Evolutionary conservation across 2,888 invertebrate genomes (phyloP).

Genomic region (Unio delphinus): DNA sequence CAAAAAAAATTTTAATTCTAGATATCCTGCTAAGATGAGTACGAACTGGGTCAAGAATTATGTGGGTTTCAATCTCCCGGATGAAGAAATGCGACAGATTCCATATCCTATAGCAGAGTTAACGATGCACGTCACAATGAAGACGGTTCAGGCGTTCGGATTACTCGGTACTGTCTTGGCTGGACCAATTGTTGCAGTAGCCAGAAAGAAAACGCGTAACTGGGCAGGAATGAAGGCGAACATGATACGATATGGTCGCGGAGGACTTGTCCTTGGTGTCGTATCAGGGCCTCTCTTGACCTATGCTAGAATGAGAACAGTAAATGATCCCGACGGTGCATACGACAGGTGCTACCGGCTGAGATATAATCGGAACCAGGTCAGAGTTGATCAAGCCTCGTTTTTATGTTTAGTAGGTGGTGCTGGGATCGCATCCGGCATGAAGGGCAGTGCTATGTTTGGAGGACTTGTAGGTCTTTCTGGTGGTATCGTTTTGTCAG

Average conservation of each 20-base stretch:
- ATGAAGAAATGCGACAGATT: conserved; percentile 24
- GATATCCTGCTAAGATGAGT: conserved; percentile 1
- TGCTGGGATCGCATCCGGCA: conserved; percentile 13
- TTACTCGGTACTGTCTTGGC: conserved; percentile 25
- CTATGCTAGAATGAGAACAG: conserved; percentile 15
- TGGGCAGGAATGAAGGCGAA: conserved; percentile 17
- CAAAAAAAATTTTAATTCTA: no score
- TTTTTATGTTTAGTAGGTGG: conserved; percentile 21
- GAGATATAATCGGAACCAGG: conserved; percentile 28
- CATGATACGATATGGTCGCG: conserved; percentile 25
- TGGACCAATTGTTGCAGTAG: conserved; percentile 27
- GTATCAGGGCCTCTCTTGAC: conserved; percentile 24
- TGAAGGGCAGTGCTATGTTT: conserved; percentile 23
- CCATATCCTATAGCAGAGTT: conserved; percentile 24
- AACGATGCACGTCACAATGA: conserved; percentile 25
- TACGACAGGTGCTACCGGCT: conserved; percentile 34
- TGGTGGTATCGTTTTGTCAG: conserved; percentile 20
- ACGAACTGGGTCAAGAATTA: conserved; percentile 3
- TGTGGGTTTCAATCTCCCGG: conserved; percentile 5
- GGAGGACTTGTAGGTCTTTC: conserved; percentile 36
- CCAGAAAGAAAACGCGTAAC: conserved; percentile 31
- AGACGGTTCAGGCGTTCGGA: conserved; percentile 28
- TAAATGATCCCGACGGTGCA: conserved; percentile 13
- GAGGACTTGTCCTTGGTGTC: conserved; percentile 26
- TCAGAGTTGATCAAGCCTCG: conserved; percentile 29